Evolutionary conservation across 2,797 vertebrate genomes (phyloP), one percentile per base, ranked within the genome.

Genomic region (Dendrocincla fuliginosa): DNA sequence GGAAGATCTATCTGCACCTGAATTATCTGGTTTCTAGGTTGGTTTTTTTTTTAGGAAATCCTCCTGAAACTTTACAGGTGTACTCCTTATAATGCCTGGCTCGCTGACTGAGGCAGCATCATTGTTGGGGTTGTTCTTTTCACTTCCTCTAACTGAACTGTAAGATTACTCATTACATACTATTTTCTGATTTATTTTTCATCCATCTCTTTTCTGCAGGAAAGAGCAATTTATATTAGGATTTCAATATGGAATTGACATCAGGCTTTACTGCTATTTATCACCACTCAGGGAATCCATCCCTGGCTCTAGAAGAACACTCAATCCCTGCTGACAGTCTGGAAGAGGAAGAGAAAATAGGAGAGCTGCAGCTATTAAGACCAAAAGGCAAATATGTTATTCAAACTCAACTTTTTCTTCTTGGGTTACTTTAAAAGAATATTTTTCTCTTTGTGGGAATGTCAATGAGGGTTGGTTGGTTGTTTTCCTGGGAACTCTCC

Each of bases 281-380:
- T 93, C 84, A 90, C 75, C 84, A 47, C 89, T 87, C 90, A 92
- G 94, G 86, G 95, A 96, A 93, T 92, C 93, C 78, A 96, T 77
- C 78, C 53, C 44, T 94, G 68, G 71, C 84, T 90, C 86, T 71
- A 80, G 71, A 49, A 89, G 77, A 93, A 91, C 33, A 53, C 53
- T 89, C 90, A 84, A 59, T 95, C 77, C 65, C 57, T 89, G 57
- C 79, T 94, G 83, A 79, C 85, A 90, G 59, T 74, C 73, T 73
- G 76, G 37, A 93, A 88, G 55, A 76, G 57, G 61, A 84, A 91
- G 68, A 85, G 74, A 84, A 95, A 88, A 90, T 39, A 88, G n/a
- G 73, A 89, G 80, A 93, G 69, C 83, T 82, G 83, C 55, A 88
- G 90, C 65, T 84, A 84, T 75, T 87, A 79, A 79, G 47, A 80